Evolutionary conservation across 2,797 vertebrate species (phyloP).

Genomic region (Hapalemur alaotrensis): DNA sequence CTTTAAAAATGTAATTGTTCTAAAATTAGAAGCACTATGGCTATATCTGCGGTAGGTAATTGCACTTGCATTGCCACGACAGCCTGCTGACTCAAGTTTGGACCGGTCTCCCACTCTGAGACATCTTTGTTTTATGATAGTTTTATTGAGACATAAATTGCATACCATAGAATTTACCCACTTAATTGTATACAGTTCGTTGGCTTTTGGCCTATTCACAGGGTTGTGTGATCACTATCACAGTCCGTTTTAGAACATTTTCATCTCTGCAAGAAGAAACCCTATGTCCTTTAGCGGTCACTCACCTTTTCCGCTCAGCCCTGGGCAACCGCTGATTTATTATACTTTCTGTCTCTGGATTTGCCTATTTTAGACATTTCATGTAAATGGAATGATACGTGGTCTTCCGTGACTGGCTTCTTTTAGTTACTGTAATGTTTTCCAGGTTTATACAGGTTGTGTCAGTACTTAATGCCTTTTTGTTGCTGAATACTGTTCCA

Average conservation of each 20-base stretch:
- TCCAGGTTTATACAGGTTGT: not conserved
- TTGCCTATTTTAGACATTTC: not conserved
- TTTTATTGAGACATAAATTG: not conserved
- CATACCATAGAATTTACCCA: not conserved
- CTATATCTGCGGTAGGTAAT: not conserved
- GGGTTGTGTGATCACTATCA: not conserved
- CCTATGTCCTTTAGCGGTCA: not conserved
- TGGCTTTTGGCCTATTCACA: not conserved
- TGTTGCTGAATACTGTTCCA: not conserved
- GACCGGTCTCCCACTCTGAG: not conserved
- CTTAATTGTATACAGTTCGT: not conserved
- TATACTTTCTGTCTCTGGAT: not conserved
- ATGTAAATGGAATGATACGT: not conserved
- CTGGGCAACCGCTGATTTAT: not conserved
- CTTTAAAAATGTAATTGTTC: not conserved
- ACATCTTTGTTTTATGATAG: not conserved
- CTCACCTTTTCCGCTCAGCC: not conserved
- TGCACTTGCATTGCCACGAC: not conserved
- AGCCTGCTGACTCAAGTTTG: not conserved
- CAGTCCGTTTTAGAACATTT: not conserved
- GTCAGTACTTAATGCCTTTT: not conserved
- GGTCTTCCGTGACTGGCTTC: not conserved
- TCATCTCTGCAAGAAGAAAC: not conserved
- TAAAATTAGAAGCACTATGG: not conserved
- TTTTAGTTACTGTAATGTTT: not conserved